These are phyloP conservation scores for Onthophagus taurus DNA, from an alignment of 1,140 invertebrate species.

Conservation along the genomic window DNA sequence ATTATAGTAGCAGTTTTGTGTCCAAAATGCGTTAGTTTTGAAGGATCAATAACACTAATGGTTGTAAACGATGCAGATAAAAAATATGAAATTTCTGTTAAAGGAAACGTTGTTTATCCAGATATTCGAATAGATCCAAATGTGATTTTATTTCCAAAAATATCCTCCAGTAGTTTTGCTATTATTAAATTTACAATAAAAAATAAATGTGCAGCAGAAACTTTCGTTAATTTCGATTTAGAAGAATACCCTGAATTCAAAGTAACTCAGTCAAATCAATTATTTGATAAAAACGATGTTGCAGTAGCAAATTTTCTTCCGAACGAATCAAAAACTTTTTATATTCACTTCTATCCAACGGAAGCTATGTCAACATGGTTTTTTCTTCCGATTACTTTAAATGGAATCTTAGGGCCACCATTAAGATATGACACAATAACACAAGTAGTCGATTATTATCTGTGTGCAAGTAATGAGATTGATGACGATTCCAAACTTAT, in stretches of 20 bases:
- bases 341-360: constrained; percentile 29
- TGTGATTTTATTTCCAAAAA: constrained; percentile 21
- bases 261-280: constrained; percentile 2
- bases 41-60: no score
- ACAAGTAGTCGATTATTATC: no score
- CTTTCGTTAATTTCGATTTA: constrained; percentile 23
- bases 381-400: constrained; percentile 30
- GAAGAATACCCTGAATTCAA: constrained; percentile 29
- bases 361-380: constrained; percentile 25
- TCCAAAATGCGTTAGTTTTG: no score
- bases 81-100: constrained; percentile 19
- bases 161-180: constrained; percentile 20
- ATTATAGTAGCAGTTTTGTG: no score
- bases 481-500: no score
- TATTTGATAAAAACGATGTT: not conserved
- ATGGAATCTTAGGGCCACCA: constrained; percentile 28
- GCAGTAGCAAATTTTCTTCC: not conserved
- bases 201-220: constrained; percentile 22
- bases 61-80: no score
- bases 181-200: constrained; percentile 18
- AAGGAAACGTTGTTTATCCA: constrained; percentile 26
- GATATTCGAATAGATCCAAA: constrained; percentile 23
- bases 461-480: no score
- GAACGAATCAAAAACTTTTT: constrained; percentile 17
- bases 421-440: not conserved